Evolutionary conservation across 2,113 vertebrate species (phyloP).

Genomic region (Fregetta grallaria): DNA sequence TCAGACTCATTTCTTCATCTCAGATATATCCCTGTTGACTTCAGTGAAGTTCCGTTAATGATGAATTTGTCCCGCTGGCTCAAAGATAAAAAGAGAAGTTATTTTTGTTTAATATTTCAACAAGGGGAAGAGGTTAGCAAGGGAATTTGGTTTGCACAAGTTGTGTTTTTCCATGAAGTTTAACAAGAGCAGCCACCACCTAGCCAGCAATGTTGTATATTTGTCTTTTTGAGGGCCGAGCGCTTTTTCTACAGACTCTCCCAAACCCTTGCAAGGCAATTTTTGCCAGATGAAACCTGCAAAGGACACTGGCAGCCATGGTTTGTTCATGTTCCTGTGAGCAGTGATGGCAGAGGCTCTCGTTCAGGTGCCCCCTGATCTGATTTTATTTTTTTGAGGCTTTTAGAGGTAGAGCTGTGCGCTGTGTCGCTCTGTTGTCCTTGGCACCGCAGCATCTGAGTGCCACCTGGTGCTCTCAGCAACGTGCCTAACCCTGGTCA

Average conservation of each 20-base stretch:
- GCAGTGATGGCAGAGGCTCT: not conserved
- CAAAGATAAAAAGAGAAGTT: constrained; percentile 66
- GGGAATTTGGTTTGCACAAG: constrained; percentile 59
- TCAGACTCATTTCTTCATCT: constrained; percentile 52
- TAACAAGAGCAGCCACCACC: constrained; percentile 59
- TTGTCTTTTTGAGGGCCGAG: constrained; percentile 63
- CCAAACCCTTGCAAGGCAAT: constrained; percentile 1
- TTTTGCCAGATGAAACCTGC: not conserved
- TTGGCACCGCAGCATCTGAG: not conserved
- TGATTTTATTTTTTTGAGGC: not conserved
- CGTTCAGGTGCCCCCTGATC: not conserved
- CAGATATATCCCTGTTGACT: constrained; percentile 46
- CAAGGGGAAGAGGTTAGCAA: constrained; percentile 69
- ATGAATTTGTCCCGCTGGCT: constrained; percentile 61
- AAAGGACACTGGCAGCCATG: not conserved
- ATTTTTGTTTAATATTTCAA: constrained; percentile 75
- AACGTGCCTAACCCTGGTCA: accelerated
- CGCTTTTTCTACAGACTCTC: constrained; percentile 35
- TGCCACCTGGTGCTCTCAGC: constrained; percentile 22
- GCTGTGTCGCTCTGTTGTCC: not conserved
- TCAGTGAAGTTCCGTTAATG: constrained; percentile 55
- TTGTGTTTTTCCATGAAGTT: constrained; percentile 65
- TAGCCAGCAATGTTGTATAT: constrained; percentile 57
- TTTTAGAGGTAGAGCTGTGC: not conserved
- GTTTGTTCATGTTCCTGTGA: not conserved